A percentile compares a stretch with the other conserved stretches of the same genome.
Conservation (phyloP, 1,140 invertebrate genomes). For the Halesus radiatus region DNA sequence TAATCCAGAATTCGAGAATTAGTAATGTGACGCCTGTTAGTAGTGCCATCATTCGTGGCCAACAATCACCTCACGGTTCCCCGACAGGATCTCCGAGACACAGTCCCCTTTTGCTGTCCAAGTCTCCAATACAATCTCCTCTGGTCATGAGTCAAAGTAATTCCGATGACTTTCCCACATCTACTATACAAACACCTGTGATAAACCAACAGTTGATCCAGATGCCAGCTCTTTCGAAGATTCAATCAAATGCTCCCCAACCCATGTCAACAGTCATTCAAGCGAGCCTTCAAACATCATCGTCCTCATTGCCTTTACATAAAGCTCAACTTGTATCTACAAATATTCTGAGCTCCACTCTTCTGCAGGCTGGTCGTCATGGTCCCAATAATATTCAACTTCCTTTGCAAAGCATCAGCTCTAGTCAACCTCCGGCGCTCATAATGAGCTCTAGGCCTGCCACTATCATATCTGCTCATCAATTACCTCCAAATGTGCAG, state of each 20-base stretch:
- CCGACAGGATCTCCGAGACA: constrained; percentile 50
- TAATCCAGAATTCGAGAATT: constrained; percentile 2
- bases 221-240: constrained; percentile 69
- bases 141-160: constrained; percentile 27
- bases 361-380: constrained; percentile 66
- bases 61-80: constrained; percentile 46
- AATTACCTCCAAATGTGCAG: constrained; percentile 33
- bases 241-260: constrained; percentile 64
- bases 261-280: constrained; percentile 59
- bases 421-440: constrained; percentile 69
- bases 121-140: constrained; percentile 52
- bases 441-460: constrained; percentile 68
- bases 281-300: constrained; percentile 63
- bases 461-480: constrained; percentile 54
- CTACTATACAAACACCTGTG: constrained; percentile 36
- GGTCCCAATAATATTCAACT: constrained; percentile 66
- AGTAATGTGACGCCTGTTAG: constrained; percentile 19
- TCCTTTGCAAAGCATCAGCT: constrained; percentile 68
- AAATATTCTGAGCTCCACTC: constrained; percentile 67
- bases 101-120: constrained; percentile 43
- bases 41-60: constrained; percentile 31
- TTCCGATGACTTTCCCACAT: constrained; percentile 37
- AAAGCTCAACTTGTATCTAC: constrained; percentile 64
- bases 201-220: constrained; percentile 64
- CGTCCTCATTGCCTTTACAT: constrained; percentile 58